Conservation (phyloP, 2,888 invertebrate genomes). For the Yponomeuta plumbellus region DNA sequence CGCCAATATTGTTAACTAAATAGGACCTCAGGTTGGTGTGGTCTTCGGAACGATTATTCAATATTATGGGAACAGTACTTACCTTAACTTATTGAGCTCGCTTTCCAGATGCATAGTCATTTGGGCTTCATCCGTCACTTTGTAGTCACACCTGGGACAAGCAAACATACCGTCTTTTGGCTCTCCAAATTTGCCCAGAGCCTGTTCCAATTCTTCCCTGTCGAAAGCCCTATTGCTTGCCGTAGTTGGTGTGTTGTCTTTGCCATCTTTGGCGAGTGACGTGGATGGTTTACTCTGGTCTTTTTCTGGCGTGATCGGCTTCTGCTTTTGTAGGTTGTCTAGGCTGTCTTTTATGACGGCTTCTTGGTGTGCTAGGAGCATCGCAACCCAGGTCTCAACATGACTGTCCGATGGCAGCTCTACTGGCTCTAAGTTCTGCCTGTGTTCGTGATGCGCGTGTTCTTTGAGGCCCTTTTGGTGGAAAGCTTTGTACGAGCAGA, state of each 20-base stretch:
- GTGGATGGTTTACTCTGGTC: background rate
- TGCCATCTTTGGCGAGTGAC: background rate
- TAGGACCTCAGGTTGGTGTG: too few species aligned
- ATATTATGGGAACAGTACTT: constrained; percentile 22
- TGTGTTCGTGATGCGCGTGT: constrained; percentile 72
- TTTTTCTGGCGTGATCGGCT: constrained; percentile 24
- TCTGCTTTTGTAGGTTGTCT: constrained; percentile 29
- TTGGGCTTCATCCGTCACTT: constrained; percentile 35
- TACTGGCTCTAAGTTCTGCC: constrained; percentile 44
- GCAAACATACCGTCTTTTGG: constrained; percentile 36
- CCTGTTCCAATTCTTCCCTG: constrained; percentile 38
- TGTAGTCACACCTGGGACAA: constrained; percentile 53
- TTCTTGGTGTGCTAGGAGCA: constrained; percentile 47
- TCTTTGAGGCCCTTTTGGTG: constrained; percentile 70
- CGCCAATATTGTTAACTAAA: too few species aligned
- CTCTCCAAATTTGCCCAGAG: constrained; percentile 50
- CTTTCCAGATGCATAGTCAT: constrained; percentile 57
- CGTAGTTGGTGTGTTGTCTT: background rate
- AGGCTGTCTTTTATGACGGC: constrained; percentile 37
- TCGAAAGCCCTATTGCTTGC: constrained; percentile 14
- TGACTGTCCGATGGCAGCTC: constrained; percentile 55
- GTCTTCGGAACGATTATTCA: too few species aligned
- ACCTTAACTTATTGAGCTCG: constrained; percentile 62
- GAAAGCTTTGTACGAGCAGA: constrained; percentile 76
- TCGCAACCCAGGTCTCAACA: constrained; percentile 73